Evolutionary conservation across 2,113 vertebrate genomes (phyloP).

Genomic region (Stomatorhinus ivindoensis): DNA sequence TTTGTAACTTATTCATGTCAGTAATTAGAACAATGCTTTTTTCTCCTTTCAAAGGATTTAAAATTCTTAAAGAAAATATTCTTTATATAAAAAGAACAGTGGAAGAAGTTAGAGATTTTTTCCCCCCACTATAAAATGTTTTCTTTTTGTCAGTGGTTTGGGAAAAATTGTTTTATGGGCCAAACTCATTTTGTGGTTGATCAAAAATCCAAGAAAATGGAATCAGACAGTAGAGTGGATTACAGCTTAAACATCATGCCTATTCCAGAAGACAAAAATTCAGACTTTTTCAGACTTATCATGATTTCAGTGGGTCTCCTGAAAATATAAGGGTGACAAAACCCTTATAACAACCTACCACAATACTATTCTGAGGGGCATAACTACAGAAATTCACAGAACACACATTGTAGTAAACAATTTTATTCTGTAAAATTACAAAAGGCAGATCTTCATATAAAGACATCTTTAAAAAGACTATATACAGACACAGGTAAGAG

Average conservation of each 20-base stretch:
- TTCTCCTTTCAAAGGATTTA: conserved; percentile 17
- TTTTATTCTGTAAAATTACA: conserved; percentile 52
- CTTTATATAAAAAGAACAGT: conserved; percentile 27
- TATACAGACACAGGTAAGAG: conserved; percentile 21
- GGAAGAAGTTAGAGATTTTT: conserved; percentile 35
- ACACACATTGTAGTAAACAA: conserved; percentile 25
- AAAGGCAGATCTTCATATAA: conserved; percentile 40
- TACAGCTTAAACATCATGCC: conserved; percentile 36
- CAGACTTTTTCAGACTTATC: not conserved
- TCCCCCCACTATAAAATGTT: conserved; percentile 46
- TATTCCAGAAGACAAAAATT: conserved; percentile 16
- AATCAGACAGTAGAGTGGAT: conserved; percentile 42
- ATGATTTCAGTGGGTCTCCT: not conserved
- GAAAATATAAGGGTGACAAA: not conserved
- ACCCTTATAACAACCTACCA: not conserved
- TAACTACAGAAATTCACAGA: not conserved
- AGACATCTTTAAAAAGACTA: conserved; percentile 35
- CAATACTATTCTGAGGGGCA: not conserved
- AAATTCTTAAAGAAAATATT: conserved; percentile 31
- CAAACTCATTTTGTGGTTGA: conserved; percentile 47
- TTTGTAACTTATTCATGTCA: conserved; percentile 11
- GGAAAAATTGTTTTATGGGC: conserved; percentile 38
- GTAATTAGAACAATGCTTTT: conserved; percentile 19
- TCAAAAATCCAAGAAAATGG: conserved; percentile 42
- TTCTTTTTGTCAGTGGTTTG: conserved; percentile 49